Evolutionary conservation across 2,113 vertebrate species (phyloP).

Genomic region (Dipodomys merriami): DNA sequence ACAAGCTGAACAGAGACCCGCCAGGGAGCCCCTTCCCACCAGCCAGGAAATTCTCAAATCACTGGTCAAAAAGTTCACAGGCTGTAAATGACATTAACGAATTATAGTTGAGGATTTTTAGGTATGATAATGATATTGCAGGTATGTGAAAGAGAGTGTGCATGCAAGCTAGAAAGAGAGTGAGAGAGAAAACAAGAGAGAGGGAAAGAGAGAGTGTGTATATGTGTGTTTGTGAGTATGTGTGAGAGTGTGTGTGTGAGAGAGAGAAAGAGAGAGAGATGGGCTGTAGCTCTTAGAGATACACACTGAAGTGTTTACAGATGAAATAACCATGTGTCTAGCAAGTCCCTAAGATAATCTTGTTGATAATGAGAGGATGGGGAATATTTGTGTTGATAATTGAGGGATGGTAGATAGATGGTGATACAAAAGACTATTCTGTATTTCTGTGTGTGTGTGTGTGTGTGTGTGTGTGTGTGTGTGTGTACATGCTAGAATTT

Average conservation of each 20-base stretch:
- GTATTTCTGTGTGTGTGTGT: too few species aligned
- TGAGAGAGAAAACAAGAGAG: too few species aligned
- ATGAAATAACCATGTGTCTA: neutral
- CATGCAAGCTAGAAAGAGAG: too few species aligned
- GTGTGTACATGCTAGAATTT: neutral
- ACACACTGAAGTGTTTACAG: neutral
- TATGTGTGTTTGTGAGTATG: too few species aligned
- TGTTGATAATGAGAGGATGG: too few species aligned
- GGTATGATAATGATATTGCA: neutral
- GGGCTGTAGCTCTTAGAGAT: neutral
- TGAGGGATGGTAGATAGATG: neutral
- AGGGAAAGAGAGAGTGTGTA: too few species aligned
- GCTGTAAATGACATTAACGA: neutral
- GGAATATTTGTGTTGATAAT: neutral
- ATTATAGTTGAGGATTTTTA: neutral
- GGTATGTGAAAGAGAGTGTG: neutral
- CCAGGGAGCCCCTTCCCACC: neutral
- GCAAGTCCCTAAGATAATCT: neutral
- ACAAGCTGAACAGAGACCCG: neutral
- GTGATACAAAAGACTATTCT: too few species aligned
- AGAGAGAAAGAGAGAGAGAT: neutral
- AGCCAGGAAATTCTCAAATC: slow-evolving; percentile 4
- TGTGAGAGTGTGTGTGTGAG: neutral
- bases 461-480: too few species aligned
- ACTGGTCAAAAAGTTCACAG: neutral